Base-by-base conservation (phyloP, 2,113 vertebrate species). In the Ageneiosus marmoratus region DNA sequence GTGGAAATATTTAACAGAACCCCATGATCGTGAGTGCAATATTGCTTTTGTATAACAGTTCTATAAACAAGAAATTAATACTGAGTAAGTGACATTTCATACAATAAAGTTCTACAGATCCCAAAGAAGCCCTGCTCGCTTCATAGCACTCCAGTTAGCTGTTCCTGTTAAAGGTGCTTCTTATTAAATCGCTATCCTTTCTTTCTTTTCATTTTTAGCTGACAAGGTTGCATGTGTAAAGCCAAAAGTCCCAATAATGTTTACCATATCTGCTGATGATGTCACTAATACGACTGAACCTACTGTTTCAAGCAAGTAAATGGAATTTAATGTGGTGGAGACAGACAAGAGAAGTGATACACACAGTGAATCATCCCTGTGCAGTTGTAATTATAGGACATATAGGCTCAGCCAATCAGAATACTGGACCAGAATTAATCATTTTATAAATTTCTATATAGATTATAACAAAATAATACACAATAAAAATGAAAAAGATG, bases 61-160 rank as follows among this genome's bases (percentile, higher is more conserved):
- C 65, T 44, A 24, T 69, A 69, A 24, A 69, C 20, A 69, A 69
- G 20, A 41, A 67, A 67, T n/a, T n/a, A n/a, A n/a, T 67, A 67
- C 8, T 70, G 12, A 63, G 13, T 32, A 63, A 67, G 7, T 67
- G 63, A 20, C 63, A 20, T 44, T 44, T 44, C 22, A 24, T 10
- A 44, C 22, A 44, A 10, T 24, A 44, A n/a, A 44, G 20, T 24
- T 22, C 20, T 12, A 32, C 15, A 72, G 24, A 44, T 72, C 2
- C 37, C 9, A 4, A 70, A 24, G 22, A 70, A 41, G 22, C 69
- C 24, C 13, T 0, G 41, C 18, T 69, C 20, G 37, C 32, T 34
- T 65, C 34, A 12, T 24, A 44, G 20, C 20, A 41, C 2, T 10
- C 9, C 63, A 1, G 16, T 9, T 69, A 34, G 62, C 27, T 63